A percentile compares a stretch with the other conserved stretches of the same genome.
Evolutionary conservation across 2,888 invertebrate genomes (phyloP).

Genomic region (Esperia sulphurella): DNA sequence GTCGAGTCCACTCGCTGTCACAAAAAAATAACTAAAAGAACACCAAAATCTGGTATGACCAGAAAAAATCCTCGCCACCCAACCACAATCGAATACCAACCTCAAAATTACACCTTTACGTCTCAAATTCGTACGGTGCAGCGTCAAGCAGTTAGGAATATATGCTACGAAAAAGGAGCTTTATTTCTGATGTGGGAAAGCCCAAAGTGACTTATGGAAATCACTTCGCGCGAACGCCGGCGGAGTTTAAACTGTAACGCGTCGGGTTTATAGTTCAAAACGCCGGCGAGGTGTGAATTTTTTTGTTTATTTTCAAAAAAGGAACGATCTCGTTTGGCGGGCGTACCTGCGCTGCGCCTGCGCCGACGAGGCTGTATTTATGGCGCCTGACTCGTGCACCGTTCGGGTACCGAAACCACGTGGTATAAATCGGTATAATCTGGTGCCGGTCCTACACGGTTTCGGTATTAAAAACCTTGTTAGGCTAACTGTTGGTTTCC

Average conservation of each 20-base stretch:
- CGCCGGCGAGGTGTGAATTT: slow-evolving; percentile 13
- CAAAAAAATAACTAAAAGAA: slow-evolving; percentile 66
- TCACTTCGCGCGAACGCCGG: slow-evolving; percentile 22
- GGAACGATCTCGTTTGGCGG: slow-evolving; percentile 74
- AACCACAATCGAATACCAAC: slow-evolving; percentile 33
- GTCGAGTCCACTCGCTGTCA: slow-evolving; percentile 61
- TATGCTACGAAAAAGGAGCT: slow-evolving; percentile 66
- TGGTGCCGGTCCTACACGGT: slow-evolving; percentile 21
- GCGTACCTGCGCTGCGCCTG: slow-evolving; percentile 76
- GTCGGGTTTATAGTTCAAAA: slow-evolving; percentile 32
- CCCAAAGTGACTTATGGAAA: slow-evolving; percentile 70
- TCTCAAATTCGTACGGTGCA: slow-evolving; percentile 23
- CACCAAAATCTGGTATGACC: slow-evolving; percentile 70
- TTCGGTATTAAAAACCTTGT: slow-evolving; percentile 66
- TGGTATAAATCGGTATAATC: slow-evolving; percentile 30
- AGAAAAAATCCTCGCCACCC: slow-evolving; percentile 50
- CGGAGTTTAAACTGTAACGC: slow-evolving; percentile 32
- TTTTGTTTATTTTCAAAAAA: slow-evolving; percentile 55
- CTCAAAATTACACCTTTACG: slow-evolving; percentile 29
- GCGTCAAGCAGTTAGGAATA: slow-evolving; percentile 34
- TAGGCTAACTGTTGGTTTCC: slow-evolving; percentile 68
- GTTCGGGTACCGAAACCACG: slow-evolving; percentile 54
- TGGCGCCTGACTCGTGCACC: slow-evolving; percentile 67
- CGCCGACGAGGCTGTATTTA: slow-evolving; percentile 76
- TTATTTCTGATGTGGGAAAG: slow-evolving; percentile 76